A percentile compares a stretch with the other conserved stretches of the same genome.
Conservation (phyloP, 2,888 invertebrate genomes). For the Conus canariensis region DNA sequence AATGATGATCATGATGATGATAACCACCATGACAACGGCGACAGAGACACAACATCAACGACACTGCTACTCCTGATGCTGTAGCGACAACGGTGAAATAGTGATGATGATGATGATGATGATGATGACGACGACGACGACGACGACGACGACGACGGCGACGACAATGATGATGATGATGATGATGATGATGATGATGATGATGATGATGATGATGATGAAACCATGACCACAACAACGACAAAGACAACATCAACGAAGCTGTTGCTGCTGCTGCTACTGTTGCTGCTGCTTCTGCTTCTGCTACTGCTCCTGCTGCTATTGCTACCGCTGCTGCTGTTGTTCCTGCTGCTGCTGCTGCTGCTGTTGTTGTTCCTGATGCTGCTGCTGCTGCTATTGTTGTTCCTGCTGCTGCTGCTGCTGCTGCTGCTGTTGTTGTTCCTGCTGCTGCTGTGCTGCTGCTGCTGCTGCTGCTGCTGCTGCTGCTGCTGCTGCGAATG, state of each 20-base stretch:
- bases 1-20: too few relatives aligned
- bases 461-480: too few relatives aligned
- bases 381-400: neutral
- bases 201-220: neutral
- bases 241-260: slow-evolving; percentile 23
- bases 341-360: too few relatives aligned
- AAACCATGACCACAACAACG: slow-evolving; percentile 36
- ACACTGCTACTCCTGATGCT: too few relatives aligned
- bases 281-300: too few relatives aligned
- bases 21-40: too few relatives aligned
- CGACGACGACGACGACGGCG: neutral
- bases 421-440: too few relatives aligned
- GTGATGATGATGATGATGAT: neutral
- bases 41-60: too few relatives aligned
- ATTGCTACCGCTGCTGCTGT: too few relatives aligned
- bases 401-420: neutral
- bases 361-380: slow-evolving; percentile 41
- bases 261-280: neutral
- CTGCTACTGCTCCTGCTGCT: too few relatives aligned
- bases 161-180: slow-evolving; percentile 22
- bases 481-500: neutral
- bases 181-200: slow-evolving; percentile 26
- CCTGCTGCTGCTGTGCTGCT: too few relatives aligned
- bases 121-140: slow-evolving; percentile 12
- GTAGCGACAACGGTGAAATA: too few relatives aligned